Percentiles rank a stretch among this genome's conserved stretches.
Conservation (phyloP, 2,113 vertebrate genomes). For the Apistogramma diplotaenia region DNA sequence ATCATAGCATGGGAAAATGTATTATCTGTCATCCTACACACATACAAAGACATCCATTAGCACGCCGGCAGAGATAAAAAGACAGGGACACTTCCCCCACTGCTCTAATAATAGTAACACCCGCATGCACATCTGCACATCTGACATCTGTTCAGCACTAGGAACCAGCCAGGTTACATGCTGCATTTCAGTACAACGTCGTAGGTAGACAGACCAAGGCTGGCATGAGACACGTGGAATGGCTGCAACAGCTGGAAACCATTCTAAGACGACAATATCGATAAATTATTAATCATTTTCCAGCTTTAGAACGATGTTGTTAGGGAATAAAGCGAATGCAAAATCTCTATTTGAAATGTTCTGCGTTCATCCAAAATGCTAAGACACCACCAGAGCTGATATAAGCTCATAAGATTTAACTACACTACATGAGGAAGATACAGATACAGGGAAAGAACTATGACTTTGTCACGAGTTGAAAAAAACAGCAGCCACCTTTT, state of each 20-base stretch:
- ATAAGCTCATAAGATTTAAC: not conserved
- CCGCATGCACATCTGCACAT: slow-evolving; percentile 66
- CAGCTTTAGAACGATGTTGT: not conserved
- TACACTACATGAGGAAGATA: not conserved
- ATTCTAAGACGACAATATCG: not conserved
- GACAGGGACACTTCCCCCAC: slow-evolving; percentile 55
- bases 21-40: slow-evolving; percentile 20
- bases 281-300: not conserved
- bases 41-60: slow-evolving; percentile 14
- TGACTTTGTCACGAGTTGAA: not conserved
- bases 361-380: not conserved
- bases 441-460: not conserved
- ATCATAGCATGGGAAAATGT: not conserved
- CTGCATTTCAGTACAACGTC: slow-evolving; percentile 19
- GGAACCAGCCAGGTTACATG: slow-evolving; percentile 53
- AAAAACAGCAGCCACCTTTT: not conserved
- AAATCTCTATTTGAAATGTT: not conserved
- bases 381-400: not conserved
- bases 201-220: not conserved
- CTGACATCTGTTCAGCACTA: slow-evolving; percentile 67
- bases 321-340: not conserved
- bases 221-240: not conserved
- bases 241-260: not conserved
- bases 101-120: slow-evolving; percentile 71
- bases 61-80: slow-evolving; percentile 22